Conservation (phyloP, 92 coral and sea anemone genomes). For the Phymanthus crucifer region DNA sequence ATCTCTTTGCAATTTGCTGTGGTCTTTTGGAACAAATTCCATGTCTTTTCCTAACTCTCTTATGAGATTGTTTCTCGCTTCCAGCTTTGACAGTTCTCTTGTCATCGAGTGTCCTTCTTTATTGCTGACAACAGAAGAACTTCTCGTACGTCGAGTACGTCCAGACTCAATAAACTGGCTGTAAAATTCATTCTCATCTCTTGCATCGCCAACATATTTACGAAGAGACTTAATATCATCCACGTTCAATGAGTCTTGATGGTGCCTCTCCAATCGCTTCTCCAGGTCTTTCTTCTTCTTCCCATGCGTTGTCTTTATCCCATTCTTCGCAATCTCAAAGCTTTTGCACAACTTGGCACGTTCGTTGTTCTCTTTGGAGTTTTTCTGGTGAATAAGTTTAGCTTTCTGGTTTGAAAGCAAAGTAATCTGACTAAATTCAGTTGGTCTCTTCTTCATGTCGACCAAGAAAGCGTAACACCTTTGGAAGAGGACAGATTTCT, state of each 20-base stretch:
- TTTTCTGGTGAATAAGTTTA: background rate
- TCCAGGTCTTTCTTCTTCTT: constrained; percentile 6
- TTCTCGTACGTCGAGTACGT: background rate
- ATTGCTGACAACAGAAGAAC: background rate
- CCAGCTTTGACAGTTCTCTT: background rate
- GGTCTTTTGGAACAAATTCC: background rate
- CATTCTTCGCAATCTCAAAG: constrained; percentile 8
- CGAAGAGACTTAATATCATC: constrained; percentile 24
- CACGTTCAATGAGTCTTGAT: constrained; percentile 1
- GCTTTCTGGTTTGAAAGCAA: constrained; percentile 19
- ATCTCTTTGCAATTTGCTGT: background rate
- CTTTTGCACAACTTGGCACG: constrained; percentile 14
- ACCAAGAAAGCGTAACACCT: background rate
- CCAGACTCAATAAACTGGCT: background rate
- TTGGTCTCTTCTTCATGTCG: background rate
- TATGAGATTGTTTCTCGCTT: background rate
- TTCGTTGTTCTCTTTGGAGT: background rate
- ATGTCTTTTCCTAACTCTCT: background rate
- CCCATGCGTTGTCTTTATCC: background rate
- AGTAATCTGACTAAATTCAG: background rate
- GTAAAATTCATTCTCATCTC: constrained; percentile 30
- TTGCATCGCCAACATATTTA: constrained; percentile 19
- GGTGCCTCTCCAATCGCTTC: constrained; percentile 19
- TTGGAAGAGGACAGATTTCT: background rate
- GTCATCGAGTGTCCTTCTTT: background rate